Base-by-base conservation (phyloP, 2,113 vertebrate genomes). In the Takifugu bimaculatus region DNA sequence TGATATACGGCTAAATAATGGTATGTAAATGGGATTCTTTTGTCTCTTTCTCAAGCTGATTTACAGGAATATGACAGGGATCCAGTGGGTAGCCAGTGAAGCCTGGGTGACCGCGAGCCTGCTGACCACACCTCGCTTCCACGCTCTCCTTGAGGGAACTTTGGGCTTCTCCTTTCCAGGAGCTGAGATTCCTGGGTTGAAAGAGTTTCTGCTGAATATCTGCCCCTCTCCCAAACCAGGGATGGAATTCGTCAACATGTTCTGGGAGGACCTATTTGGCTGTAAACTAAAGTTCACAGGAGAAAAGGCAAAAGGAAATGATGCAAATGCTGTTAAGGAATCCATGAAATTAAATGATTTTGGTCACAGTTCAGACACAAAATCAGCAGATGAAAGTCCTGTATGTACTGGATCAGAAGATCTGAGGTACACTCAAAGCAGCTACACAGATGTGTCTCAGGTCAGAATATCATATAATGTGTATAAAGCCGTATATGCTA, bases 391-490 rank as follows among this genome's bases (percentile, higher is more conserved):
- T 54, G 27, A 15, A 49, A 77, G n/a, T 44, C 64, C 75, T 26
- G 4, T 67, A 0, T 92, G 91, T 73, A 87, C 77, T 51, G 90
- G 90, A 15, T 76, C 52, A 60, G 90, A 92, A 52, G 78, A 87
- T 71, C 57, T 91, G 42, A 77, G 57, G 9, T 27, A 57, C 54
- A 77, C 59, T 28, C 32, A 81, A 15, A 90, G 73, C 70, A 85
- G 83, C 42, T 92, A 88, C 49, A 86, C 76, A 13, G 86, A 88
- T 51, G 77, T 88, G 13, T 80, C 88, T 50, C 75, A 65, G 49
- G 78, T 88, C 61, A 84, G 88, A 67, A 86, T 91, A 67, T 88
- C 89, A 35, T 90, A 91, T 71, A 91, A 90, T 54, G 88, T 91
- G 26, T 91, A 90, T 68, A 91, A 91, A 74, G 89, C 89, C 32